Base-by-base conservation (phyloP, 2,797 vertebrate genomes). In the Channa striata region DNA sequence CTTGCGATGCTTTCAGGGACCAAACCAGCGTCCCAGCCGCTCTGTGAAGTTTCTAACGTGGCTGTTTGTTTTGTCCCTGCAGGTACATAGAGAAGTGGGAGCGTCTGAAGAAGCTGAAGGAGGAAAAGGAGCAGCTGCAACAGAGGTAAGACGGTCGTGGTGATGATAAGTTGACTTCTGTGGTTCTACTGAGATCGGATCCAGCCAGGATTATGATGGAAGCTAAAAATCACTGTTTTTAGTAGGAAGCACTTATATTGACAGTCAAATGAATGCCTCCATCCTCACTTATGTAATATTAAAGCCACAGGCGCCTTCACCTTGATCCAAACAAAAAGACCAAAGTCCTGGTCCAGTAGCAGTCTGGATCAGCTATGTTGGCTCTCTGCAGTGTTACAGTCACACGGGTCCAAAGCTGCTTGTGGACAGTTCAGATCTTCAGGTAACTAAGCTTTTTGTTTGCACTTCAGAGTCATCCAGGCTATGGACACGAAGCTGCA, bases 31-130 rank as follows among this genome's bases (percentile, higher is more conserved):
- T 11, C 43, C 11, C 34, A 25, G 34, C 34, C 9, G 2, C 34
- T 16, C 16, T 16, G n/a, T 20, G 0, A 40, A 17, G 8, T 3
- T 13, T 44, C 1, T 17, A 4, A 11, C 16, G 0, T 13, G 10
- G 5, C 6, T 12, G 14, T 14, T 51, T 23, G 11, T 34, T 20
- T 34, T 44, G n/a, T 11, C 50, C 54, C 47, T 19, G 87, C 82
- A 99, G 98, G 83, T 99, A 96, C 89, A 82, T 81, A 14, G 97
- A 99, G 34, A 99, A 99, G 89, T 89, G 96, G 78, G 95, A 96
- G 82, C 92, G 94, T 33, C 94, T 99, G 82, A 95, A 91, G 82
- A 93, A 82, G 84, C 94, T 97, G 68, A 96, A 94, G 86, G 94
- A 91, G 58, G 96, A 97, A 57, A 96, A 97, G 83, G 94, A 96